A percentile compares a stretch with the other conserved stretches of the same genome.
phyloP scores from a whole-genome alignment of 2,888 invertebrate species.

The Drosophila sordidapex region DNA sequence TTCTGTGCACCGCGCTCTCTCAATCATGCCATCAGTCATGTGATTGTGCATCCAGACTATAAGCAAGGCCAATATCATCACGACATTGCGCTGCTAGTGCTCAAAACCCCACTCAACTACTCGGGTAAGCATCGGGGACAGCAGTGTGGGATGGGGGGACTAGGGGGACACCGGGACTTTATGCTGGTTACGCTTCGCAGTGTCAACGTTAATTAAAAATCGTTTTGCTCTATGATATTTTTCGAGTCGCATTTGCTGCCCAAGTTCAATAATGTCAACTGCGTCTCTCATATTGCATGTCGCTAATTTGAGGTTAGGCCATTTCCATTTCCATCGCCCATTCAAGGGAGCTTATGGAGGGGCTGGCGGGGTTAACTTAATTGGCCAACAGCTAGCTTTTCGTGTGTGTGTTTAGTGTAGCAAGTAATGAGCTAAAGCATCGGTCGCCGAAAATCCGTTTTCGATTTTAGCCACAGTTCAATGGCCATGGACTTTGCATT shows the following conservation, averaged over 20 bases:
- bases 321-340: conserved; percentile 11
- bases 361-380: conserved; percentile 25
- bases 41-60: conserved; percentile 92
- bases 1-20: conserved; percentile 91
- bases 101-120: conserved; percentile 89
- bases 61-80: conserved; percentile 88
- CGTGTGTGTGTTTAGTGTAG: conserved; percentile 53
- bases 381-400: conserved; percentile 31
- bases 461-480: conserved; percentile 48
- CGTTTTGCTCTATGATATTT: conserved; percentile 68
- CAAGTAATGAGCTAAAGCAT: conserved; percentile 51
- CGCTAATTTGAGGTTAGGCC: conserved; percentile 61
- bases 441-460: conserved; percentile 20
- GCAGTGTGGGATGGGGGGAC: background rate
- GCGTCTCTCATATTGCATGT: conserved; percentile 55
- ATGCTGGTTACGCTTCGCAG: conserved; percentile 52
- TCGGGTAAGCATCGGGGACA: conserved; percentile 86
- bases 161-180: background rate
- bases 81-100: conserved; percentile 90
- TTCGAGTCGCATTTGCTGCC: conserved; percentile 35
- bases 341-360: background rate
- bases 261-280: conserved; percentile 72
- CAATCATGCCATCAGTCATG: conserved; percentile 90
- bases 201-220: conserved; percentile 76
- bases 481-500: conserved; percentile 48